Evolutionary conservation across 2,888 invertebrate genomes (phyloP), one percentile per base, ranked within the genome.

Genomic region (Himalopsyche anomala): DNA sequence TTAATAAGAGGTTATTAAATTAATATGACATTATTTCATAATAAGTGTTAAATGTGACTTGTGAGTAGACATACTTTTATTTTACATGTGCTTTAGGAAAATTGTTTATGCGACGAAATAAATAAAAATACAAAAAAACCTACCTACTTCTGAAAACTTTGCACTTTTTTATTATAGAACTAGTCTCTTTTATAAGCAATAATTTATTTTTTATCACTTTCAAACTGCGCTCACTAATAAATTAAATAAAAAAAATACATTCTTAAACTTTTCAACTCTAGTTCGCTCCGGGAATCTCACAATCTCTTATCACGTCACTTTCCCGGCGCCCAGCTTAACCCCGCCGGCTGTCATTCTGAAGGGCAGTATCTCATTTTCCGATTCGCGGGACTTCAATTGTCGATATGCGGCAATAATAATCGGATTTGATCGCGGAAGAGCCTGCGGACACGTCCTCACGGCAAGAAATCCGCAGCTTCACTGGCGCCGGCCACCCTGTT

Each of bases 291-390:
- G 74, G 36, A 74, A 74, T 36, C 74, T 74, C 74, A 74, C 74
- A 74, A 74, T 74, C 74, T 74, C 74, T 74, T 74, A 74, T 74
- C 74, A 74, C 74, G 74, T 36, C 74, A 74, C 74, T 74, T 74
- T 36, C 74, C 74, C 74, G 74, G 74, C 74, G 74, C 36, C 74
- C 38, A 36, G 36, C 5, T 36, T 38, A 36, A 19, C 28, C 74
- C 74, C 74, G 36, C 74, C 74, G 74, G 28, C 74, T 74, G 74
- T 74, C 74, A 74, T 74, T 36, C 74, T 12, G 36, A 36, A 15
- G 74, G 74, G 36, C 15, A 74, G 74, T 36, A 38, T 74, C 74
- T 74, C 74, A 74, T 74, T 74, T 74, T 74, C 74, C 74, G 74
- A 74, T 38, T 74, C 74, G 74, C 74, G 74, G 11, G 74, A 74